These are phyloP conservation scores for Psix sp. DNA, from an alignment of 1,140 invertebrate genomes.

Conservation along the genomic window DNA sequence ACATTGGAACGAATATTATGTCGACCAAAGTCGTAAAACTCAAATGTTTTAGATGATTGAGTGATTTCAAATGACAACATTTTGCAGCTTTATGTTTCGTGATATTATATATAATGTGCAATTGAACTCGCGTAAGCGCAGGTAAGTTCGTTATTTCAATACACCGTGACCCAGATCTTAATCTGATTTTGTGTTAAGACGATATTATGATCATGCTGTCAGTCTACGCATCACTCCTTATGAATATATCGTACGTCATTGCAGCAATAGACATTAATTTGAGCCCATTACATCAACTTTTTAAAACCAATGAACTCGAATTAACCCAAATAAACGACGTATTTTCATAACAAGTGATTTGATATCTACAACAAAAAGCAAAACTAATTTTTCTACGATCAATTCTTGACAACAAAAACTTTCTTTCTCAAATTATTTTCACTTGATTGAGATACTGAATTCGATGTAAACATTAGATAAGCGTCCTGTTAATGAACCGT, in stretches of 20 bases:
- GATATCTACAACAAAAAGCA: conserved; percentile 29
- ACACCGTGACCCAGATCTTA: conserved; percentile 46
- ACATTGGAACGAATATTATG: conserved; percentile 30
- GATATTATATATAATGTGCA: conserved; percentile 38
- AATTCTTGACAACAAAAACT: not conserved
- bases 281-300: too few species aligned
- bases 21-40: conserved; percentile 26
- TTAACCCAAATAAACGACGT: not conserved
- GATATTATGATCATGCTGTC: conserved; percentile 39
- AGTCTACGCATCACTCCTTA: conserved; percentile 44
- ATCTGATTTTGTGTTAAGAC: conserved; percentile 47
- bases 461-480: too few species aligned
- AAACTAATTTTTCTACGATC: conserved; percentile 21
- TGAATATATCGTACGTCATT: conserved; percentile 25
- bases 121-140: conserved; percentile 14
- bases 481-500: too few species aligned
- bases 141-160: conserved; percentile 45
- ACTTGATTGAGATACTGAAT: too few species aligned
- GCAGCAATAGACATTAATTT: too few species aligned
- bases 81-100: conserved; percentile 16
- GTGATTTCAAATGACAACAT: conserved; percentile 10
- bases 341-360: conserved; percentile 35
- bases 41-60: conserved; percentile 14
- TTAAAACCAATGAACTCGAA: too few species aligned
- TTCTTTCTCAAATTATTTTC: conserved; percentile 20